Base-by-base conservation (phyloP, 2,888 invertebrate genomes). In the Ormia ochracea region DNA sequence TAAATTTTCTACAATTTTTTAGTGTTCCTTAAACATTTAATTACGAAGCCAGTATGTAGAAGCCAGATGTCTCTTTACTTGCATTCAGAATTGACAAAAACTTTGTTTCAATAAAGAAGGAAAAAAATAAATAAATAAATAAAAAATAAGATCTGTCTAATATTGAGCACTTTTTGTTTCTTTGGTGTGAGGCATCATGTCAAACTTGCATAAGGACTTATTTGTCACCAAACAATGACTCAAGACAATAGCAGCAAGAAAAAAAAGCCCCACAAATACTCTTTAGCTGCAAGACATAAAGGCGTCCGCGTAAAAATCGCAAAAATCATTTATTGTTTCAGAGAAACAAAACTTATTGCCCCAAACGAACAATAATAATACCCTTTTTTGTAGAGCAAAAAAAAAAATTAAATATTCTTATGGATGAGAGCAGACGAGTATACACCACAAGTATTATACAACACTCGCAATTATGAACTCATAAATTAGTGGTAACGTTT, bases 181-280 rank as follows among this genome's bases (percentile, higher is more conserved):
- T 48, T 12, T 12, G 12, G 54, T 41, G 41, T 63, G 76, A 58
- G 56, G 38, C 61, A 77, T 41, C 41, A 70, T 77, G 76, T 77
- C 76, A 77, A 70, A 70, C 63, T 70, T 63, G 38, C 26, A 77
- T 77, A 63, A 70, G 63, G 61, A 77, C 63, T 77, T 77, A 77
- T 77, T 77, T 77, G 76, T 77, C 76, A 77, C 69, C 63, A 77
- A 77, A 77, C 76, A 77, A 77, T 77, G 69, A 70, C 48, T 70
- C 76, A 69, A 69, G 56, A 61, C 52, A 59, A 38, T 12, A 65
- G 26, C 17, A 23, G 14, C 41, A 56, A 36, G 19, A 73, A 48
- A 41, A 41, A 41, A 41, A 41, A 38, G 10, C 9, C 7, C 10
- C 6, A 7, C 5, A 48, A 48, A 48, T 48, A 48, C n/a, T 59